These are phyloP conservation scores for Carpatolechia fugitivella DNA, from an alignment of 2,888 invertebrate species.

Conservation along the genomic window DNA sequence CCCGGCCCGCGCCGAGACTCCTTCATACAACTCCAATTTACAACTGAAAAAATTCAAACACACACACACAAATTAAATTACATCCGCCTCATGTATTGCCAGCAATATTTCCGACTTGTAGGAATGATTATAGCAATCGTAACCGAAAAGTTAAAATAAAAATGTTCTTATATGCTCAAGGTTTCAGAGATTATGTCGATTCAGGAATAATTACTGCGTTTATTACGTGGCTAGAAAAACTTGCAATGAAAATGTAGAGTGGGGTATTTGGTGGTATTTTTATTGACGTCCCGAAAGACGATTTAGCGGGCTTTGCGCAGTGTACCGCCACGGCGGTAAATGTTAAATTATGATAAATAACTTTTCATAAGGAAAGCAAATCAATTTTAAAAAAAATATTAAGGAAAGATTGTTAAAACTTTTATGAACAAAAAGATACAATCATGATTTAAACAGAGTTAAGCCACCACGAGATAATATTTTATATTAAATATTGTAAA, in stretches of 20 bases:
- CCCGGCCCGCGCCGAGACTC: conserved; percentile 74
- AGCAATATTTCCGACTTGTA: not conserved
- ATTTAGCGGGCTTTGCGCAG: conserved; percentile 12
- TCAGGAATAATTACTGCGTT: not conserved
- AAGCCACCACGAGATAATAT: too few relatives aligned
- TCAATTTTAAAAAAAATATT: too few relatives aligned
- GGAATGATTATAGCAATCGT: not conserved
- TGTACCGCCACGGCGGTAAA: not conserved
- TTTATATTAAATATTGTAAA: too few relatives aligned
- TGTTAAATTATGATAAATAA: not conserved
- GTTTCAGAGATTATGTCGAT: too few relatives aligned
- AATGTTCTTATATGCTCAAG: too few relatives aligned
- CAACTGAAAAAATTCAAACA: conserved; percentile 75
- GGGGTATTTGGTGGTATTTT: conserved; percentile 2
- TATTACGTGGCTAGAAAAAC: not conserved
- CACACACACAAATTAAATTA: conserved; percentile 59
- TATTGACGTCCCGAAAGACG: conserved; percentile 14
- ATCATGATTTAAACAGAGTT: too few relatives aligned
- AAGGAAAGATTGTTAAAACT: too few relatives aligned
- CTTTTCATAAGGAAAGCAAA: too few relatives aligned
- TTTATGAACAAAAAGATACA: too few relatives aligned
- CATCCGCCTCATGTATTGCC: conserved; percentile 3
- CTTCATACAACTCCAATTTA: conserved; percentile 79
- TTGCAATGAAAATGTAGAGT: not conserved
- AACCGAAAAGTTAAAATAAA: too few relatives aligned